Evolutionary conservation across 2,888 invertebrate genomes (phyloP), one percentile per base, ranked within the genome.

Genomic region (Apamea anceps): DNA sequence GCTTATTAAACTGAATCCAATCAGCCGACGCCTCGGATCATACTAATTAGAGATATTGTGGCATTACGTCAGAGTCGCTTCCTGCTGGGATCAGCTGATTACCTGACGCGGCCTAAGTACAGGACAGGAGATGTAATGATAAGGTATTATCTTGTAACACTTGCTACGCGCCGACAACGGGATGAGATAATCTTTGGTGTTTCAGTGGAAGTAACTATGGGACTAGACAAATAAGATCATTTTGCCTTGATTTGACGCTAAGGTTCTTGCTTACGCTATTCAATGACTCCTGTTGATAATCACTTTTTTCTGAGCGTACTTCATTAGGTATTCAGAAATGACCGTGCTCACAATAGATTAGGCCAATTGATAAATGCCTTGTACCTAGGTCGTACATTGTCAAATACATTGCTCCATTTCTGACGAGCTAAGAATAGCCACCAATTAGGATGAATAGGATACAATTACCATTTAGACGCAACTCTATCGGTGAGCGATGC

Each of bases 1-100:
- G 94, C 94, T 95, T 94, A 95, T 95, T 95, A 95, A 95, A 95
- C 93, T 94, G 93, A 94, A 95, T 94, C 94, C 96, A 95, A 95
- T 95, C 95, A 95, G 92, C 91, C 80, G 81, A 84, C 87, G 90
- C 89, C 81, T 89, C 70, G 70, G 82, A 88, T 88, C 78, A 86
- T 89, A 85, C 84, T 90, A 88, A 88, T 90, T 88, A 90, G 82
- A 82, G 82, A 79, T 80, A 81, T 86, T 85, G 89, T 84, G 63
- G 80, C 67, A 77, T 82, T 75, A 79, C 37, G 60, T 54, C 60
- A 74, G 77, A n/a, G 54, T 28, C 57, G 70, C 89, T 87, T 88
- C 88, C 90, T 67, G 82, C 80, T 79, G 77, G 28, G 45, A 72
- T 42, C 83, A 65, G 70, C 78, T 87, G 82, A 83, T 79, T 77